phyloP scores from a whole-genome alignment of 2,113 vertebrate genomes.

The Furnarius figulus region DNA sequence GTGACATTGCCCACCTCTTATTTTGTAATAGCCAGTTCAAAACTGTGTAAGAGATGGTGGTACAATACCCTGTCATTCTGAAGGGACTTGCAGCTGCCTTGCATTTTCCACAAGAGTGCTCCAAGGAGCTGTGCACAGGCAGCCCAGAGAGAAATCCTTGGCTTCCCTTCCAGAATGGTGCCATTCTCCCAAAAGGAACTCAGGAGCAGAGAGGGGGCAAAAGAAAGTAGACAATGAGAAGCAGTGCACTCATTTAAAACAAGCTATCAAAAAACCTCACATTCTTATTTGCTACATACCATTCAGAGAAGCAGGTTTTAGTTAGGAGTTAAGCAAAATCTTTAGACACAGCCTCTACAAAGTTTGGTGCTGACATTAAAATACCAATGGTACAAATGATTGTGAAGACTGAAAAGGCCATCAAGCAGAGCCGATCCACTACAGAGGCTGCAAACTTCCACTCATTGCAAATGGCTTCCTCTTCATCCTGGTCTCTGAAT shows the following conservation, averaged over 20 bases:
- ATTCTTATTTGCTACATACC: conserved; percentile 9
- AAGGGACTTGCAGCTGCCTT: neutral
- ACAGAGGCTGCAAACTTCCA: conserved; percentile 97
- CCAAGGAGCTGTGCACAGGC: neutral
- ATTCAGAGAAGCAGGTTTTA: neutral
- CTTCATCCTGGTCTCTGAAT: conserved; percentile 89
- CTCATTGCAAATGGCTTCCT: conserved; percentile 83
- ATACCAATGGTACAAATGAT: conserved; percentile 94
- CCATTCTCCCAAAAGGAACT: neutral
- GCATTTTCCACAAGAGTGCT: neutral
- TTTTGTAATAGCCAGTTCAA: neutral
- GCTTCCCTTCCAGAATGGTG: neutral
- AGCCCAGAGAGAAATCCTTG: neutral
- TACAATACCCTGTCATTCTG: neutral
- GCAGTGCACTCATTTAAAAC: neutral
- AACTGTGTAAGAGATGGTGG: neutral
- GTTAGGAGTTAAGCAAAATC: conserved; percentile 80
- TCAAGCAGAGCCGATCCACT: conserved; percentile 93
- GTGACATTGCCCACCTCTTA: neutral
- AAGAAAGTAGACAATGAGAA: neutral
- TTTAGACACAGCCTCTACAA: conserved; percentile 91
- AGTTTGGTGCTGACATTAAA: conserved; percentile 95
- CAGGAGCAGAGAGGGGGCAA: neutral
- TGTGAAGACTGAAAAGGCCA: conserved; percentile 92
- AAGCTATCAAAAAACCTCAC: neutral